phyloP scores from a whole-genome alignment of 2,888 invertebrate genomes.

The Sarcophaga carnaria region DNA sequence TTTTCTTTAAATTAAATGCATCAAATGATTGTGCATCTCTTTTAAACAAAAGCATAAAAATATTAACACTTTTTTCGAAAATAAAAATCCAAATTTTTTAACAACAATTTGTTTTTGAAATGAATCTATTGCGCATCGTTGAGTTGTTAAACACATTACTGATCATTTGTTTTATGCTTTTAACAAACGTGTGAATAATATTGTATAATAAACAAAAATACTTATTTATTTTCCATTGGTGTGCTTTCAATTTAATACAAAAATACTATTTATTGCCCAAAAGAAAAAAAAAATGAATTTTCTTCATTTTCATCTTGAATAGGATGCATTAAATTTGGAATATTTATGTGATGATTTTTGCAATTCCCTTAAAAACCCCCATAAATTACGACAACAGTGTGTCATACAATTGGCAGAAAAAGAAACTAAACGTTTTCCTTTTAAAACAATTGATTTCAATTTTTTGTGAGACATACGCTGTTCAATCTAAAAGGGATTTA shows the following conservation, averaged over 20 bases:
- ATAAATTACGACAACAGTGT: constrained; percentile 3
- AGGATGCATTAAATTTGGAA: not conserved
- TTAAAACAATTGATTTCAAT: constrained; percentile 37
- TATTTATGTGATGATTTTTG: constrained; percentile 7
- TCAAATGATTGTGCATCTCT: constrained; percentile 29
- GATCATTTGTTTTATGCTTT: not conserved
- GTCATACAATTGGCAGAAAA: not conserved
- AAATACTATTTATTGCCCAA: not conserved
- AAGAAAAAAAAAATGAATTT: not conserved
- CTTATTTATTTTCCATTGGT: constrained; percentile 33
- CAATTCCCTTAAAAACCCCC: not conserved
- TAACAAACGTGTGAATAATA: constrained; percentile 49
- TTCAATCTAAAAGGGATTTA: not conserved
- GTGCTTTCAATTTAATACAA: not conserved
- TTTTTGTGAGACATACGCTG: not conserved
- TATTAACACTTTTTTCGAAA: constrained; percentile 33
- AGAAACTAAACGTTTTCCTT: constrained; percentile 5
- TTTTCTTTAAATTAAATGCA: constrained; percentile 15
- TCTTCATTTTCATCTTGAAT: constrained; percentile 7
- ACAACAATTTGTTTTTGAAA: constrained; percentile 20
- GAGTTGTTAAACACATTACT: constrained; percentile 14
- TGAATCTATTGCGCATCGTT: not conserved
- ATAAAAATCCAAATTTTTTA: not conserved
- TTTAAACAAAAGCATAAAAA: not conserved
- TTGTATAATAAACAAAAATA: not conserved